These are phyloP conservation scores for Cepaea hortensis DNA, from an alignment of 2,888 invertebrate genomes.

Conservation along the genomic window DNA sequence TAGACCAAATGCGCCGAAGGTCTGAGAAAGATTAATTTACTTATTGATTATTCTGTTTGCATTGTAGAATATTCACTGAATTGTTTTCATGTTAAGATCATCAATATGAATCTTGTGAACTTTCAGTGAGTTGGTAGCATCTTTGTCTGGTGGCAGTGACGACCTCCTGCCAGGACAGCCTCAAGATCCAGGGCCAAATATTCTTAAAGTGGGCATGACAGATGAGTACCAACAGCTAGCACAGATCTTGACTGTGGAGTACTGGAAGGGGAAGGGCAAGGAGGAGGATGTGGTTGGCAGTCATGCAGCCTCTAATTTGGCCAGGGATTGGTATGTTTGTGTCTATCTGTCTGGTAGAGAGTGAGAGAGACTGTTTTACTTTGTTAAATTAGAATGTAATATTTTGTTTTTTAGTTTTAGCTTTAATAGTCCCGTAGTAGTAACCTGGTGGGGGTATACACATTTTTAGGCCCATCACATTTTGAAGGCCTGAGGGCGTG, in stretches of 20 bases:
- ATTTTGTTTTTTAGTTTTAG: too few species aligned
- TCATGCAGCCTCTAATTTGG: conserved; percentile 53
- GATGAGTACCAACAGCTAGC: conserved; percentile 62
- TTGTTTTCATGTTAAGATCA: not conserved
- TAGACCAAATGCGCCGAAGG: too few species aligned
- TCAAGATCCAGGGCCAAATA: too few species aligned
- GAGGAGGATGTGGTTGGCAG: conserved; percentile 42
- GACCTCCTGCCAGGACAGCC: not conserved
- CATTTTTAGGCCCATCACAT: too few species aligned
- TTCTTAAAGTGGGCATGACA: too few species aligned
- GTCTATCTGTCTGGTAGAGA: not conserved
- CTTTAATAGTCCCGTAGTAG: too few species aligned
- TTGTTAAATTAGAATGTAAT: too few species aligned
- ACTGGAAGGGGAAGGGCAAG: conserved; percentile 68
- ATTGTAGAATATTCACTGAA: not conserved
- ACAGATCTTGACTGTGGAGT: conserved; percentile 67
- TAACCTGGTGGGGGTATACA: too few species aligned
- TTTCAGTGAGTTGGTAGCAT: not conserved
- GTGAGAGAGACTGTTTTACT: too few species aligned
- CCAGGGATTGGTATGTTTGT: conserved; percentile 54
- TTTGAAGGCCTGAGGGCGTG: too few species aligned
- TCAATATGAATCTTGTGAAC: not conserved
- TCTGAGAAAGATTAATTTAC: too few species aligned
- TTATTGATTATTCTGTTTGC: not conserved
- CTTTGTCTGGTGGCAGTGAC: too few species aligned